A percentile compares a stretch with the other conserved stretches of the same genome.
Evolutionary conservation across 2,888 invertebrate genomes (phyloP).

Genomic region (Xylocampa areola): DNA sequence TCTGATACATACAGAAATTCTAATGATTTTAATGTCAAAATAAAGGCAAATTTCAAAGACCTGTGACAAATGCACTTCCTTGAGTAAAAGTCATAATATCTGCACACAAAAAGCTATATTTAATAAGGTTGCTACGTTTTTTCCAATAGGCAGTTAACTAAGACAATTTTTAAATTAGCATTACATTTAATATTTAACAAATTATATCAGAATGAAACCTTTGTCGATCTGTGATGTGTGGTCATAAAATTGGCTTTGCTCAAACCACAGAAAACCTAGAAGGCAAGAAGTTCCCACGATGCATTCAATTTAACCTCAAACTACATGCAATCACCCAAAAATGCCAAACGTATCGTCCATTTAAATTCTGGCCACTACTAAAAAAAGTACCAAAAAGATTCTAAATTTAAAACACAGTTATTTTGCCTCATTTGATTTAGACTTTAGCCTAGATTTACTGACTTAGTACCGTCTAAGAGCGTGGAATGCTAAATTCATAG

Average conservation of each 20-base stretch:
- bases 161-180: no score
- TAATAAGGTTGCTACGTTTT: no score
- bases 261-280: not conserved
- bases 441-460: constrained; percentile 47
- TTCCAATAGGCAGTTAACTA: no score
- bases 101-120: no score
- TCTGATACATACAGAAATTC: constrained; percentile 28
- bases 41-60: no score
- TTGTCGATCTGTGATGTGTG: not conserved
- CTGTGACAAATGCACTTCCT: no score
- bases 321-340: constrained; percentile 1
- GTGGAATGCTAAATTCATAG: constrained; percentile 66
- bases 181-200: no score
- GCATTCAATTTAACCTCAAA: constrained; percentile 5
- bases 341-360: constrained; percentile 9
- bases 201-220: no score
- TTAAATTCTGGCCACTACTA: constrained; percentile 30
- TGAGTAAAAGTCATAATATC: not conserved
- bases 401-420: constrained; percentile 36
- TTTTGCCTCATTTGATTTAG: constrained; percentile 24
- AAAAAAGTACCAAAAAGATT: not conserved
- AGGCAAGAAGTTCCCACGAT: constrained; percentile 20
- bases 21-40: constrained; percentile 9
- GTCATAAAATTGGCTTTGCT: not conserved
- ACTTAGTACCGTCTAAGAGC: constrained; percentile 45